Conservation (phyloP, 2,113 vertebrate species). For the Pithys albifrons region DNA sequence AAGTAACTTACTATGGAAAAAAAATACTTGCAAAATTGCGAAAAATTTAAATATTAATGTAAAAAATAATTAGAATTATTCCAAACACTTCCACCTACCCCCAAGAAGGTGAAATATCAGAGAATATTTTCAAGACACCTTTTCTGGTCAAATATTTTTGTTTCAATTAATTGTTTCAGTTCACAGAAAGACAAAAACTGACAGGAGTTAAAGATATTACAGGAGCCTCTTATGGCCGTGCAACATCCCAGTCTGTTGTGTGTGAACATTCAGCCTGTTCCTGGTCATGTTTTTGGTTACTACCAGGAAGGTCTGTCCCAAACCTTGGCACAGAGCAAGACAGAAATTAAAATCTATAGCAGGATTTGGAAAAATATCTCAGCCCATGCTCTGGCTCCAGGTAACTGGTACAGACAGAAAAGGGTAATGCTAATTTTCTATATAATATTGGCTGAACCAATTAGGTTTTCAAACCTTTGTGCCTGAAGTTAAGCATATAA, state of each 20-base stretch:
- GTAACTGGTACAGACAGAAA: neutral
- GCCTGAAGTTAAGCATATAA: conserved; percentile 55
- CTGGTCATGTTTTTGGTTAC: neutral
- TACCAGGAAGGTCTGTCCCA: neutral
- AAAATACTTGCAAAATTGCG: neutral
- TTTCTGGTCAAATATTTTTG: neutral
- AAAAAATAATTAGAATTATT: neutral
- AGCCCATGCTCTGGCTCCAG: neutral
- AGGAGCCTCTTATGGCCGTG: neutral
- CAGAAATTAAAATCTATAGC: neutral
- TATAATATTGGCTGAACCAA: conserved; percentile 2
- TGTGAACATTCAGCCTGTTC: neutral
- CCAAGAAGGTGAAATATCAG: neutral
- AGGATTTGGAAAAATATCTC: neutral
- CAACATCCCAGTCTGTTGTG: neutral
- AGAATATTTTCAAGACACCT: neutral
- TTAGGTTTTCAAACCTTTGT: conserved; percentile 43
- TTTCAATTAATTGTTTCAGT: neutral
- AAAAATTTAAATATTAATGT: neutral
- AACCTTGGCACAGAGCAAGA: neutral
- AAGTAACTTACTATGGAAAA: neutral
- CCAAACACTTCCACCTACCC: neutral
- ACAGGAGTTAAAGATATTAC: neutral
- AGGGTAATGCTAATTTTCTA: neutral
- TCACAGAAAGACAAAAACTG: neutral